Evolutionary conservation across 2,113 vertebrate genomes (phyloP).

Genomic region (Murina feae): DNA sequence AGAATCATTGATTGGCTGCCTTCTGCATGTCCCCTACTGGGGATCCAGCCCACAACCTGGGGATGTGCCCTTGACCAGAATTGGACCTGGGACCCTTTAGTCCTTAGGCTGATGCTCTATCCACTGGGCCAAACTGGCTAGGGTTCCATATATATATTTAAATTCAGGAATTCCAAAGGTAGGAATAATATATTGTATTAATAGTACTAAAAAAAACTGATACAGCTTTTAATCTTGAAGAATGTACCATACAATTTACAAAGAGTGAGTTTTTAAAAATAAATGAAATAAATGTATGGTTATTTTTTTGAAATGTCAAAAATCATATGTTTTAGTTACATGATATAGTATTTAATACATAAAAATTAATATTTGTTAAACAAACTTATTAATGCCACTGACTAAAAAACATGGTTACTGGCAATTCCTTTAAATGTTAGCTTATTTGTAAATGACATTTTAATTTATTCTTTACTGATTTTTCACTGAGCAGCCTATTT

Average conservation of each 20-base stretch:
- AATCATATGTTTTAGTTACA: not conserved
- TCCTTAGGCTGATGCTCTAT: too few relatives aligned
- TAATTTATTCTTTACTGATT: constrained; percentile 48
- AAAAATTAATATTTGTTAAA: constrained; percentile 26
- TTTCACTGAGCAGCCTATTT: constrained; percentile 39
- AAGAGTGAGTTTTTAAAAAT: not conserved
- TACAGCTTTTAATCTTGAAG: not conserved
- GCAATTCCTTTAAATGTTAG: constrained; percentile 24
- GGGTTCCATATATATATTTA: not conserved
- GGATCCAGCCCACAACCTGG: too few relatives aligned
- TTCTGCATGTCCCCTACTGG: too few relatives aligned
- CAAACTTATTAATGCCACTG: not conserved
- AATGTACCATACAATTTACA: not conserved
- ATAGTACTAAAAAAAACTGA: not conserved
- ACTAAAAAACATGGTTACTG: constrained; percentile 26
- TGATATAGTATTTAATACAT: not conserved
- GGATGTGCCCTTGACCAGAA: too few relatives aligned
- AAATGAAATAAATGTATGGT: not conserved
- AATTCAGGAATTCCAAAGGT: not conserved
- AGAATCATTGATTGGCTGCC: too few relatives aligned
- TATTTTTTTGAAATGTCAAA: constrained; percentile 17
- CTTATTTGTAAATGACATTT: constrained; percentile 53
- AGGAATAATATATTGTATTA: constrained; percentile 1
- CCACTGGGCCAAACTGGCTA: too few relatives aligned
- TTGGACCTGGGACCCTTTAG: too few relatives aligned